Evolutionary conservation across 1,140 invertebrate genomes (phyloP), one percentile per base, ranked within the genome.

Genomic region (Saxidomus purpurata): DNA sequence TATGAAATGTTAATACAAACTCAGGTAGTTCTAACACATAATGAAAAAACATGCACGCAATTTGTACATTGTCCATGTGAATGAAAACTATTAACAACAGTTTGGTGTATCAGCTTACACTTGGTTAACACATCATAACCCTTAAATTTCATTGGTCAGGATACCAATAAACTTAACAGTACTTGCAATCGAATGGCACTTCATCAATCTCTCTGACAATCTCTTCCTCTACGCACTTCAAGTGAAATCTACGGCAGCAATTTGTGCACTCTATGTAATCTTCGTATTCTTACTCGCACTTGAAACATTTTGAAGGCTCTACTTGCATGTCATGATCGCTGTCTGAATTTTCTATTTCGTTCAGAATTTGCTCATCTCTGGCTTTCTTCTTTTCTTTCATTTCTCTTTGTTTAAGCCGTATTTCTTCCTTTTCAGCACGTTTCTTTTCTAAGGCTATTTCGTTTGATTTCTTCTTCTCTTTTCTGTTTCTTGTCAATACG

Each of bases 111-210:
- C n/a, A n/a, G n/a, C n/a, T n/a, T n/a, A n/a, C n/a, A n/a, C n/a
- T n/a, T n/a, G n/a, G n/a, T n/a, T n/a, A n/a, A n/a, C n/a, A n/a
- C n/a, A n/a, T n/a, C n/a, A n/a, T n/a, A n/a, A n/a, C n/a, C n/a
- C n/a, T n/a, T n/a, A n/a, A n/a, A n/a, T n/a, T n/a, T n/a, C n/a
- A n/a, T n/a, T n/a, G n/a, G n/a, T n/a, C n/a, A n/a, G n/a, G n/a
- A n/a, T n/a, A n/a, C n/a, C n/a, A n/a, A n/a, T n/a, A 55, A 22
- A 15, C 52, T 82, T 52, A 82, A 40, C 82, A 85, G 28, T 85
- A 85, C 52, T 69, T 85, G 47, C 82, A 85, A 49, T 85, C 61
- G 49, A 85, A 85, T 25, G 63, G 63, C 43, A 85, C n/a, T 17
- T 67, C 82, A 19, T 85, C 63, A 1, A n/a, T 1, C 1, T n/a